A percentile compares a stretch with the other conserved stretches of the same genome.
phyloP scores from a whole-genome alignment of 2,797 vertebrate genomes.

The Eupleurogrammus muticus region DNA sequence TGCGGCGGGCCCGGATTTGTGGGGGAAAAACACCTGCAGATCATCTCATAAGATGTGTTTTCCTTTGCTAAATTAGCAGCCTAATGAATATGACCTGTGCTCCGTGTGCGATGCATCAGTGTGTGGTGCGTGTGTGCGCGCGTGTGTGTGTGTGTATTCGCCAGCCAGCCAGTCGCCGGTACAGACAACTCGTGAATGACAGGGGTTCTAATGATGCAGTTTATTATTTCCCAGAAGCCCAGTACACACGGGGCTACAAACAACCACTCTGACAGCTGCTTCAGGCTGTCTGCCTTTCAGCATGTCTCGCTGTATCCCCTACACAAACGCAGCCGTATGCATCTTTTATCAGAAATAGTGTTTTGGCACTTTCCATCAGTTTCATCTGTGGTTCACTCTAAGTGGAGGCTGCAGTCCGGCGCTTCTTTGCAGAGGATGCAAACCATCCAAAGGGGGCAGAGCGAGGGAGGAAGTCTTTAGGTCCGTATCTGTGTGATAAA shows the following conservation, averaged over 20 bases:
- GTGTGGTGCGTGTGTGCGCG: constrained; percentile 1
- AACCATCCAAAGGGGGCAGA: constrained; percentile 34
- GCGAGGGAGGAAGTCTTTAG: constrained; percentile 22
- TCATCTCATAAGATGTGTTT: constrained; percentile 52
- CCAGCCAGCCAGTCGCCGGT: constrained; percentile 61
- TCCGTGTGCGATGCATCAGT: constrained; percentile 39
- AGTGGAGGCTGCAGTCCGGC: constrained; percentile 59
- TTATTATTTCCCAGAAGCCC: constrained; percentile 82
- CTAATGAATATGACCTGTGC: constrained; percentile 71
- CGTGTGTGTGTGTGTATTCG: constrained; percentile 45
- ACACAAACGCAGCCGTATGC: constrained; percentile 69
- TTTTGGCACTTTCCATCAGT: constrained; percentile 77
- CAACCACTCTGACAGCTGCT: constrained; percentile 82
- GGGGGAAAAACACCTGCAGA: constrained; percentile 54
- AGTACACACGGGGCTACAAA: constrained; percentile 77
- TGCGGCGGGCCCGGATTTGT: constrained; percentile 31
- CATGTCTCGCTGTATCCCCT: constrained; percentile 75
- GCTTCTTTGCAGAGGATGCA: constrained; percentile 19
- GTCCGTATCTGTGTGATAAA: constrained; percentile 35
- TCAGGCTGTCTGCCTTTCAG: constrained; percentile 77
- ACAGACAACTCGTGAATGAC: constrained; percentile 78
- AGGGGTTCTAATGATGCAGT: constrained; percentile 83
- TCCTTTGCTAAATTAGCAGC: constrained; percentile 60
- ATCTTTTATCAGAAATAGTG: constrained; percentile 80
- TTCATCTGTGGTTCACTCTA: constrained; percentile 62